Base-by-base conservation (phyloP, 2,888 invertebrate species). In the Tetrapedia diversipes region DNA sequence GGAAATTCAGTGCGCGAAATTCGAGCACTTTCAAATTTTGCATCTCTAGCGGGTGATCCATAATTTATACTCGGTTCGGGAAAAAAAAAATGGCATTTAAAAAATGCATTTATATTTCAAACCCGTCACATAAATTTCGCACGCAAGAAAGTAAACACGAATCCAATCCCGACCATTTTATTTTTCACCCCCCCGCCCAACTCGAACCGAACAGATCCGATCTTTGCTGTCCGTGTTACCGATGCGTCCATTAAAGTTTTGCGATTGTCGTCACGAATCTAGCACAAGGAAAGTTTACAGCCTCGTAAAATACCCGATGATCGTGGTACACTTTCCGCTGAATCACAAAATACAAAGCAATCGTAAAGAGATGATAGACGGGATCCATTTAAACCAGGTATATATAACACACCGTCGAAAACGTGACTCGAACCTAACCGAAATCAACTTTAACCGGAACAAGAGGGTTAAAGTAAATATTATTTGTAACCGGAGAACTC, bases 221-320 rank as follows among this genome's bases (percentile, higher is more conserved):
- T 41, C 27, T 41, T 10, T n/a, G 24, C 27, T 49, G 24, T n/a
- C 27, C 37, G n/a, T 6, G 43, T 32, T 59, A 59, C 14, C 29
- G 29, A 19, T 7, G 3, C 47, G 37, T 47, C 47, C 10, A 37
- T 61, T 37, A 49, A 47, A 61, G 47, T 49, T 49, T 61, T 37
- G 47, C n/a, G 47, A 61, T 47, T 61, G 47, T 61, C 27, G 61
- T 61, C 61, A 47, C 49, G 47, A 49, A 8, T 49, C 4, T 37
- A 34, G 43, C 47, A 24, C n/a, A 27, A 49, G 24, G n/a, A n/a
- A 47, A 47, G 61, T 61, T 61, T 61, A 61, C 27, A 34, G 14
- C 37, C n/a, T 49, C 37, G 22, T 49, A 61, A 61, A 49, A 37
- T 49, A 34, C 49, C 14, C 34, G 1, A 27, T 1, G 24, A 61